phyloP scores from a whole-genome alignment of 2,888 invertebrate genomes.

The Metacarcinus magister region DNA sequence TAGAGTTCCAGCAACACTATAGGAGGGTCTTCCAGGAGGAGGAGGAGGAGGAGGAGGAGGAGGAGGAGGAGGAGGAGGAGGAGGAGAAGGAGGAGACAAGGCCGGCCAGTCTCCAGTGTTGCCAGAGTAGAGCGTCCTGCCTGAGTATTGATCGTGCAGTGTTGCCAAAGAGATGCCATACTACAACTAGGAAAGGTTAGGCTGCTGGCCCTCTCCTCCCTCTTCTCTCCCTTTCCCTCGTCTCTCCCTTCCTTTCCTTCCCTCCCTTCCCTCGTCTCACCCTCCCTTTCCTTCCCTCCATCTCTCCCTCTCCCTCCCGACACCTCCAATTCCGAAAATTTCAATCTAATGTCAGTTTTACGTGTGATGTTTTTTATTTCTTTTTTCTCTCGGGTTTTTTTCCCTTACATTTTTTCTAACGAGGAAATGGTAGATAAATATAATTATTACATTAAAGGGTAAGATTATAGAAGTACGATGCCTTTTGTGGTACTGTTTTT shows the following conservation, averaged over 20 bases:
- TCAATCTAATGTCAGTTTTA: neutral
- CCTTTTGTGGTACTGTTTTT: neutral
- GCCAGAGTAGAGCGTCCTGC: constrained; percentile 30
- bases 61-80: neutral
- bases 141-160: constrained; percentile 19
- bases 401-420: neutral
- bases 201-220: neutral
- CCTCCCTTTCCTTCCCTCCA: neutral
- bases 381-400: neutral
- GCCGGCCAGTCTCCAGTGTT: constrained; percentile 35
- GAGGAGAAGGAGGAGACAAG: constrained; percentile 34
- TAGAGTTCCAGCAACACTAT: neutral
- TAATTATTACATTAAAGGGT: neutral
- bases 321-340: neutral
- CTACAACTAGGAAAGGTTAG: constrained; percentile 22
- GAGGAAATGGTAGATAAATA: neutral
- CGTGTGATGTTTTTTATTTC: neutral
- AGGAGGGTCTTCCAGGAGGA: neutral
- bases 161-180: constrained; percentile 32
- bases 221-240: neutral
- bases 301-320: neutral
- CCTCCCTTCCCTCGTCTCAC: neutral
- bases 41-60: neutral
- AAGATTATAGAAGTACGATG: neutral
- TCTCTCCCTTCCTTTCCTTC: neutral